Evolutionary conservation across 2,888 invertebrate species (phyloP).

Genomic region (Drosophila meridionalis): DNA sequence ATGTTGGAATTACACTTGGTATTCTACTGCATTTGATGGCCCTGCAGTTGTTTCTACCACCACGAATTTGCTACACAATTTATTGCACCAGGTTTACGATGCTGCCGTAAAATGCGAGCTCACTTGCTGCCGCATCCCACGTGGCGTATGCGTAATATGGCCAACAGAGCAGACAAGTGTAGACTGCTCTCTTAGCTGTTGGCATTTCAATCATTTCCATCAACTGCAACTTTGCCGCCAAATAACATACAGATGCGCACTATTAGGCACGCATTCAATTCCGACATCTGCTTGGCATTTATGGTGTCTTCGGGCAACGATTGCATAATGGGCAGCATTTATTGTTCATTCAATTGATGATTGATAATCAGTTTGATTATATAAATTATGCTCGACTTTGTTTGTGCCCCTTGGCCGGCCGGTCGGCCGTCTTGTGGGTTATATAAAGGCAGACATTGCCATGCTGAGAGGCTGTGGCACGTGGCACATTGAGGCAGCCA

Average conservation of each 20-base stretch:
- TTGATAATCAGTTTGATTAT: constrained; percentile 30
- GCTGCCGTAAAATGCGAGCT: constrained; percentile 25
- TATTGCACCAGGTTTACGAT: constrained; percentile 61
- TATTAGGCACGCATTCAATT: neutral
- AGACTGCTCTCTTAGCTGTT: constrained; percentile 34
- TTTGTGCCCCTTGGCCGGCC: constrained; percentile 5
- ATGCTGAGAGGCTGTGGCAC: constrained; percentile 23
- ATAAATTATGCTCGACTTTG: constrained; percentile 18
- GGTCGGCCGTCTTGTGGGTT: constrained; percentile 10
- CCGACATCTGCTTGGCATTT: neutral
- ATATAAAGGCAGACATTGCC: constrained; percentile 23
- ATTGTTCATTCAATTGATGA: constrained; percentile 17
- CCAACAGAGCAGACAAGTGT: constrained; percentile 26
- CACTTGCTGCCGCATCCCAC: constrained; percentile 9
- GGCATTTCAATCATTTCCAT: constrained; percentile 42
- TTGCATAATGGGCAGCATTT: constrained; percentile 18
- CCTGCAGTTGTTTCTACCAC: constrained; percentile 54
- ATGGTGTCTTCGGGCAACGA: constrained; percentile 1
- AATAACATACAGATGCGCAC: neutral
- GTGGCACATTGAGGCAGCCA: constrained; percentile 40
- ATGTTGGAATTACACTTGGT: constrained; percentile 63
- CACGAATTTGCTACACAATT: constrained; percentile 64
- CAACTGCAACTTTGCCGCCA: constrained; percentile 21
- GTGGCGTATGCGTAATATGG: constrained; percentile 52
- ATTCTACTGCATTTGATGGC: constrained; percentile 70